Percentiles rank a stretch among this genome's conserved stretches.
Conservation (phyloP, 1,140 invertebrate species). For the Latrodectus geometricus region DNA sequence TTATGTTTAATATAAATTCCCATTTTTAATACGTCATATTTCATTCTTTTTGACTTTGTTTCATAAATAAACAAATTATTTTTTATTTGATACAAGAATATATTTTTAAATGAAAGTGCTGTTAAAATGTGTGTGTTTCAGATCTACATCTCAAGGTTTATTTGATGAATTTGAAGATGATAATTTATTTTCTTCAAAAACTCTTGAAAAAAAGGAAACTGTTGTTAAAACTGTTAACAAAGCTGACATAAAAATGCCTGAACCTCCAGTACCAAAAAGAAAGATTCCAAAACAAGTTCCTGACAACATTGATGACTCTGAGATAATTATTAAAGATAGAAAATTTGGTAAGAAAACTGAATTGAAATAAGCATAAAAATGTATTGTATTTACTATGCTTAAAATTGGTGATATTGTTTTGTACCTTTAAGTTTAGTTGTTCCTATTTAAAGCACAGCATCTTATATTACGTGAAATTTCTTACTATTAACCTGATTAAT, state of each 20-base stretch:
- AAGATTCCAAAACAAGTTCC: background rate
- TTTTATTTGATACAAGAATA: background rate
- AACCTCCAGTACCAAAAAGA: constrained; percentile 2
- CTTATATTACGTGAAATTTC: too few species aligned
- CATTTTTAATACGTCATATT: too few species aligned
- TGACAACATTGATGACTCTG: constrained; percentile 38
- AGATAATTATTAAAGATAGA: constrained; percentile 50
- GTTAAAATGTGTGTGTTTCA: background rate
- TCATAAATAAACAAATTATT: background rate
- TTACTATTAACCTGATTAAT: too few species aligned
- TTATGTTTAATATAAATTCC: too few species aligned
- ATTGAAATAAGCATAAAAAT: too few species aligned
- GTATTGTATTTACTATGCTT: too few species aligned
- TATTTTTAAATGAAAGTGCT: background rate
- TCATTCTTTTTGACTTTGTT: too few species aligned
- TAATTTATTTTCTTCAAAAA: constrained; percentile 37
- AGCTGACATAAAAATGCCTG: constrained; percentile 12
- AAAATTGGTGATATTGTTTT: too few species aligned
- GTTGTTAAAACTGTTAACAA: constrained; percentile 7
- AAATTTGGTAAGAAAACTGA: constrained; percentile 13
- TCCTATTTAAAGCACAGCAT: too few species aligned
- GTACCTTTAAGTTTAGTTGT: too few species aligned
- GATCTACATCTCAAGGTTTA: constrained; percentile 17
- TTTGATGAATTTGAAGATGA: constrained; percentile 59
- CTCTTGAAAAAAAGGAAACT: constrained; percentile 14